A percentile compares a stretch with the other conserved stretches of the same genome.
phyloP scores from a whole-genome alignment of 2,888 invertebrate species.

The Microchrysa polita region DNA sequence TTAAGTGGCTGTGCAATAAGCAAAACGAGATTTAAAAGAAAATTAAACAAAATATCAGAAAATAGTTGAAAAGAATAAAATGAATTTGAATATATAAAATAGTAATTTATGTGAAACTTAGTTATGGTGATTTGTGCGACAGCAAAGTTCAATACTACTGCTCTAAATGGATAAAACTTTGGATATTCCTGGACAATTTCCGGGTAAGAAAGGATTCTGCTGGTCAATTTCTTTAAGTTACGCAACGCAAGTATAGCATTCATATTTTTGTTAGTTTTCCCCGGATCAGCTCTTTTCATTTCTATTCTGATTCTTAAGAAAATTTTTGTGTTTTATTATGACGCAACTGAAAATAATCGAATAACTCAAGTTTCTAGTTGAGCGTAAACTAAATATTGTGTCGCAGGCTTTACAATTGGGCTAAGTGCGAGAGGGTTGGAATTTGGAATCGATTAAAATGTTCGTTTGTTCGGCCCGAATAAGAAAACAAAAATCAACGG shows the following conservation, averaged over 20 bases:
- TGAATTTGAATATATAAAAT: background rate
- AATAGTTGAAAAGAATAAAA: background rate
- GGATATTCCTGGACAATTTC: constrained; percentile 8
- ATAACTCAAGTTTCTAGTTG: too few relatives aligned
- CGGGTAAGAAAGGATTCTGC: constrained; percentile 16
- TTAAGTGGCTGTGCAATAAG: background rate
- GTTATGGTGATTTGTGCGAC: constrained; percentile 17
- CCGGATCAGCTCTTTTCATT: too few relatives aligned
- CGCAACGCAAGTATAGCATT: constrained; percentile 3
- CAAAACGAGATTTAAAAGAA: background rate
- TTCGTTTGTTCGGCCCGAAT: too few relatives aligned
- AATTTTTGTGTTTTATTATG: too few relatives aligned
- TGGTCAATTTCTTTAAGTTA: background rate
- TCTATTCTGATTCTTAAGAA: too few relatives aligned
- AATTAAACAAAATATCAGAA: background rate
- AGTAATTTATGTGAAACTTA: background rate
- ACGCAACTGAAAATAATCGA: too few relatives aligned
- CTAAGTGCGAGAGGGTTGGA: too few relatives aligned
- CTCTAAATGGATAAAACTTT: constrained; percentile 30
- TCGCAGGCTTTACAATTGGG: too few relatives aligned
- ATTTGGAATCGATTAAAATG: too few relatives aligned
- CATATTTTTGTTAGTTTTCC: background rate
- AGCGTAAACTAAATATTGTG: too few relatives aligned
- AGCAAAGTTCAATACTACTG: background rate
- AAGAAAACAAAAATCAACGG: too few relatives aligned